These are phyloP conservation scores for Mus spicilegus DNA, from an alignment of 2,113 vertebrate genomes.

Conservation along the genomic window DNA sequence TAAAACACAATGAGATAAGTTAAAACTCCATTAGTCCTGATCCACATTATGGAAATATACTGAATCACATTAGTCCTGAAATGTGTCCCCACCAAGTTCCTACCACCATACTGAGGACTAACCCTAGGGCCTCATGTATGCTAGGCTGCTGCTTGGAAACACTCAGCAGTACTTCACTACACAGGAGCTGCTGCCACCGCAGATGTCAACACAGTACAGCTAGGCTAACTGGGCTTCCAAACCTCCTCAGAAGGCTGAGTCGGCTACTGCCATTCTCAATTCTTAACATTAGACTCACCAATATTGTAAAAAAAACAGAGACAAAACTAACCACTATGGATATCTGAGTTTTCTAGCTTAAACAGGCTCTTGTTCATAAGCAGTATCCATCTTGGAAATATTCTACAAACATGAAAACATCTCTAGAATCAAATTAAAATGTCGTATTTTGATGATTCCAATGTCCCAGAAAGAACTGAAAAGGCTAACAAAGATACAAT, in stretches of 20 bases:
- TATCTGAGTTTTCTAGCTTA: neutral
- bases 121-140: neutral
- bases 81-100: neutral
- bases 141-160: neutral
- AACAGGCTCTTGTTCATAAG: neutral
- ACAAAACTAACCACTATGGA: neutral
- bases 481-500: constrained; percentile 27
- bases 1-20: constrained; percentile 28
- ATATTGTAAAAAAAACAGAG: neutral
- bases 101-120: neutral
- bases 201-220: neutral
- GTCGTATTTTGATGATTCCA: neutral
- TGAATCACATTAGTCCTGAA: neutral
- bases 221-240: neutral
- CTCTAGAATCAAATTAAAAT: constrained; percentile 44
- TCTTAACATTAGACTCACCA: neutral
- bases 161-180: neutral
- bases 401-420: neutral
- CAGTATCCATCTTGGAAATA: neutral
- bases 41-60: neutral
- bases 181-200: neutral
- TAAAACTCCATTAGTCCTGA: constrained; percentile 25
- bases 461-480: neutral
- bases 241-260: neutral
- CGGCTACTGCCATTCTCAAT: neutral